Percentiles rank a stretch among this genome's conserved stretches.
Conservation (phyloP, 2,888 invertebrate species). For the Meiosimyza platycephala region DNA sequence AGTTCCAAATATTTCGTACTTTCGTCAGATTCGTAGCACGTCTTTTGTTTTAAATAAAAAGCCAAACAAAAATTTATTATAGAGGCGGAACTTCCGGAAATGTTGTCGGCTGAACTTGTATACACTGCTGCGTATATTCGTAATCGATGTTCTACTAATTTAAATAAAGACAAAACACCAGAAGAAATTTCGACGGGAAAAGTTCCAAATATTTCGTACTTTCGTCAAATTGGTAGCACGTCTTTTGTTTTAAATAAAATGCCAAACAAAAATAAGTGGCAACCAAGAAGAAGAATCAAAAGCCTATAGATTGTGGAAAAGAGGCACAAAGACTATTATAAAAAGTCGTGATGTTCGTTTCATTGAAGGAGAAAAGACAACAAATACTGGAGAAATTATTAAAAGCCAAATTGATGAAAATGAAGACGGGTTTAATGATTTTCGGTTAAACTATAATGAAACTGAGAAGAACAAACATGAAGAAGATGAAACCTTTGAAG, state of each 20-base stretch:
- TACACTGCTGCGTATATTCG: too few species aligned
- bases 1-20: constrained; percentile 35
- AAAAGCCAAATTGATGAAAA: too few species aligned
- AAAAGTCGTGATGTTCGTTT: constrained; percentile 36
- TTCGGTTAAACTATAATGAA: neutral
- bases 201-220: constrained; percentile 35
- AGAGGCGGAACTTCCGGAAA: constrained; percentile 46
- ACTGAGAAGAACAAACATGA: neutral
- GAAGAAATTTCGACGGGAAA: constrained; percentile 39
- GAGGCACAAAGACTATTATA: constrained; percentile 15
- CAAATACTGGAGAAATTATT: neutral
- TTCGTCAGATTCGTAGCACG: constrained; percentile 33
- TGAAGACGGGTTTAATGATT: neutral
- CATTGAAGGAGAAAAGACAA: constrained; percentile 1
- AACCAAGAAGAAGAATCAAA: constrained; percentile 36
- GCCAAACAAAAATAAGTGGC: constrained; percentile 29
- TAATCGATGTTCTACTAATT: too few species aligned
- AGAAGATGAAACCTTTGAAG: neutral
- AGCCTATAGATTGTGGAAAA: constrained; percentile 38
- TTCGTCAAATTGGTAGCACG: constrained; percentile 33
- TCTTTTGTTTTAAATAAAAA: constrained; percentile 30
- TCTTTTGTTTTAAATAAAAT: constrained; percentile 31
- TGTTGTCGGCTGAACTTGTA: constrained; percentile 41
- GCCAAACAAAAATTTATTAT: too few species aligned
- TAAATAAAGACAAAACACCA: constrained; percentile 26